Base-by-base conservation (phyloP, 2,113 vertebrate genomes). In the Grallaria varia region DNA sequence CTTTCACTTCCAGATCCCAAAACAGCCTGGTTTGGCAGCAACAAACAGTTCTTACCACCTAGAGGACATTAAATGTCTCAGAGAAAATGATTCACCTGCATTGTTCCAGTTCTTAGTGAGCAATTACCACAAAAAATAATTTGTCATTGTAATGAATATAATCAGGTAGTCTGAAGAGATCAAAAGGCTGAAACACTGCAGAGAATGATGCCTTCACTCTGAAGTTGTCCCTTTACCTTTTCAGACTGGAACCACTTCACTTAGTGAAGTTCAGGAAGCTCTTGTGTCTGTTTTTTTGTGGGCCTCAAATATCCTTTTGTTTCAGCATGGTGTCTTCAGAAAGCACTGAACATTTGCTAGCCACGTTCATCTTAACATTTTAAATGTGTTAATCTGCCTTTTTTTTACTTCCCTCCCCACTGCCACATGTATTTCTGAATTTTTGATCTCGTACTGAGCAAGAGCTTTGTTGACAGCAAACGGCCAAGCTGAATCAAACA, bases 1-100 rank as follows among this genome's bases (percentile, higher is more conserved):
- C 56, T 89, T 95, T 63, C 33, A 40, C 50, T 89, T 89, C 89
- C 84, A 87, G 78, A 84, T 86, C 44, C 72, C 69, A 86, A 86
- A 81, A 55, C 89, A 90, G 60, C 62, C 40, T 20, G 1, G n/a
- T 74, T 84, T 17, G 13, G 53, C 93, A 86, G 59, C 14, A 4
- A 45, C 45, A 73, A 62, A 60, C 69, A 66, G n/a, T 53, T 77
- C 27, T 74, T 49, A 78, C 56, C 52, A 59, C 60, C 52, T 60
- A 84, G 40, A 84, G 53, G n/a, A 75, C 35, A 19, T 93, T 79
- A 81, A 52, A 52, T 39, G 35, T 44, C 60, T 89, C 73, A 58
- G 64, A 74, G 64, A 91, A 91, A 95, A 82, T 45, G 28, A 63
- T 55, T 77, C 9, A 1, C 50, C 39, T 58, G 18, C 0, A 0